phyloP scores from a whole-genome alignment of 1,140 invertebrate species.

The Conopomorpha cramerella region DNA sequence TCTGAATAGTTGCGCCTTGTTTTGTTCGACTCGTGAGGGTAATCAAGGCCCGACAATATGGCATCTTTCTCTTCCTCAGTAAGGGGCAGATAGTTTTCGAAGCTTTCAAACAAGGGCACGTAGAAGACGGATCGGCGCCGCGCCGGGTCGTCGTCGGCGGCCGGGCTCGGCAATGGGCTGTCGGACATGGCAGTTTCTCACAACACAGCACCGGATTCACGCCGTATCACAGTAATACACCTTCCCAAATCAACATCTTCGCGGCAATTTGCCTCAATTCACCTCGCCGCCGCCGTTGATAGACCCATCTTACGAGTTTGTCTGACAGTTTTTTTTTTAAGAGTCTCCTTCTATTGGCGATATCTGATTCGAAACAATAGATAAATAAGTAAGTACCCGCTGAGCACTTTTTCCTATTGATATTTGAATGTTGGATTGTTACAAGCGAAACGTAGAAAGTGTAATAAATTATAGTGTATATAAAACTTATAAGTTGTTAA shows the following conservation, averaged over 20 bases:
- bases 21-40: constrained; percentile 17
- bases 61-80: constrained; percentile 47
- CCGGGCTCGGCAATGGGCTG: constrained; percentile 24
- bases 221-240: constrained; percentile 29
- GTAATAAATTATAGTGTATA: too few relatives aligned
- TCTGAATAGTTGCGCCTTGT: constrained; percentile 31
- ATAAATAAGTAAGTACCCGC: too few relatives aligned
- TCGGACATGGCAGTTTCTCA: constrained; percentile 38
- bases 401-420: too few relatives aligned
- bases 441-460: too few relatives aligned
- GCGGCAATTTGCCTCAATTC: constrained; percentile 33
- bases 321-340: too few relatives aligned
- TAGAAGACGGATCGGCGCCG: constrained; percentile 65
- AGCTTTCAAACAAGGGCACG: constrained; percentile 61
- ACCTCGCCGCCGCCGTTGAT: too few relatives aligned
- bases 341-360: too few relatives aligned
- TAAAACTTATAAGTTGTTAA: too few relatives aligned
- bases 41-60: constrained; percentile 33
- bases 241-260: constrained; percentile 24
- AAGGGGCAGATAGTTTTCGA: constrained; percentile 53
- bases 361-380: too few relatives aligned
- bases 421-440: too few relatives aligned
- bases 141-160: constrained; percentile 39
- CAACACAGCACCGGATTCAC: constrained; percentile 29
- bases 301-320: too few relatives aligned